Evolutionary conservation across 2,888 invertebrate species (phyloP).

Genomic region (Lagria hirta): DNA sequence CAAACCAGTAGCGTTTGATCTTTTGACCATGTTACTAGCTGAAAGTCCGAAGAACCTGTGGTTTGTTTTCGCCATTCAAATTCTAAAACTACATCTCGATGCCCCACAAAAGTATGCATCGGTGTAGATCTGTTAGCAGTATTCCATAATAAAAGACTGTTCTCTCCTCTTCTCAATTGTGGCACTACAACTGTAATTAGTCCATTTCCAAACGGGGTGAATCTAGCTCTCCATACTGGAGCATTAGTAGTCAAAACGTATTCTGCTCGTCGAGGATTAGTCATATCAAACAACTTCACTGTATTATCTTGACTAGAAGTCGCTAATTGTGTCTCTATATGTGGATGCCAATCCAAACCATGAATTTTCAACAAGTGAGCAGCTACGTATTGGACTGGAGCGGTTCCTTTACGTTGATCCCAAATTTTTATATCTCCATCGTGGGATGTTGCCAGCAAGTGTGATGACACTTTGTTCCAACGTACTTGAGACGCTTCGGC

Average conservation of each 20-base stretch:
- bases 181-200: slow-evolving; percentile 90
- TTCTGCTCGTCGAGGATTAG: slow-evolving; percentile 81
- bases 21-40: slow-evolving; percentile 92
- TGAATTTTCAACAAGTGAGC: slow-evolving; percentile 90
- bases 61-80: slow-evolving; percentile 88
- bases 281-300: slow-evolving; percentile 92
- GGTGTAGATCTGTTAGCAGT: slow-evolving; percentile 70
- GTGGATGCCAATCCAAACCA: slow-evolving; percentile 92
- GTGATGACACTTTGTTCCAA: slow-evolving; percentile 84
- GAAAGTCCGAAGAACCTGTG: slow-evolving; percentile 64
- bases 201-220: slow-evolving; percentile 87
- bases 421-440: slow-evolving; percentile 95
- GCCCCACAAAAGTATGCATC: slow-evolving; percentile 90
- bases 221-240: slow-evolving; percentile 85
- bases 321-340: slow-evolving; percentile 79
- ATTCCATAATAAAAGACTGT: slow-evolving; percentile 78
- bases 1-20: slow-evolving; percentile 91
- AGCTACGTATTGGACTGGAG: slow-evolving; percentile 89
- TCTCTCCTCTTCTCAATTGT: slow-evolving; percentile 85
- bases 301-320: slow-evolving; percentile 95
- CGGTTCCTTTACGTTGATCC: slow-evolving; percentile 87
- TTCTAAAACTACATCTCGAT: slow-evolving; percentile 90
- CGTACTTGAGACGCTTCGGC: slow-evolving; percentile 92
- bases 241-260: slow-evolving; percentile 80
- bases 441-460: slow-evolving; percentile 90